Percentiles rank a stretch among this genome's conserved stretches.
Conservation (phyloP, 2,888 invertebrate genomes). For the Drosophila bunnanda region DNA sequence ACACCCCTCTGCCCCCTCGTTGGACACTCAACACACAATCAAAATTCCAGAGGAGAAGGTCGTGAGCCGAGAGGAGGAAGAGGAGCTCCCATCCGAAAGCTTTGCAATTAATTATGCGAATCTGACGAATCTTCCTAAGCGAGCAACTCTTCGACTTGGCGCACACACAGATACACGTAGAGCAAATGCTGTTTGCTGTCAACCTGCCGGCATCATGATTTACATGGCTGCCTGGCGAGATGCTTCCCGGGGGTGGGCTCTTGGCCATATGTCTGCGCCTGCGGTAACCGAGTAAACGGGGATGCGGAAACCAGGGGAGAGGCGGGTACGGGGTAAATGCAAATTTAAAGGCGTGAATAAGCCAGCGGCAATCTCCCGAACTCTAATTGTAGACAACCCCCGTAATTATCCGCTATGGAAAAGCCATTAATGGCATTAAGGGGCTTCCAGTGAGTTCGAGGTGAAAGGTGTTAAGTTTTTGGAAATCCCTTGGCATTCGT, state of each 20-base stretch:
- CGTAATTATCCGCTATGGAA: constrained; percentile 81
- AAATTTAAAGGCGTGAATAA: constrained; percentile 81
- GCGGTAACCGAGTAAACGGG: constrained; percentile 19
- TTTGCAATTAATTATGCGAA: constrained; percentile 83
- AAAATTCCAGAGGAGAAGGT: constrained; percentile 76
- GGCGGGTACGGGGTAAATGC: constrained; percentile 58
- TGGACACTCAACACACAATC: constrained; percentile 69
- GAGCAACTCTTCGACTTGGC: constrained; percentile 76
- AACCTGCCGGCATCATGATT: constrained; percentile 77
- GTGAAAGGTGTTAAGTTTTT: constrained; percentile 20
- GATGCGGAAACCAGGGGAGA: not conserved
- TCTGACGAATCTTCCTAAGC: constrained; percentile 81
- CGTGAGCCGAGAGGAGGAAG: constrained; percentile 58
- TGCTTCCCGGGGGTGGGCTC: constrained; percentile 21
- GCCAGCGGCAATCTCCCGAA: constrained; percentile 60
- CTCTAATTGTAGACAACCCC: constrained; percentile 76
- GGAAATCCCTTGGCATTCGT: constrained; percentile 1
- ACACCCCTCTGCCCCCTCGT: not conserved
- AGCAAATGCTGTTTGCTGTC: constrained; percentile 66
- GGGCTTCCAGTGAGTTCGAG: constrained; percentile 52
- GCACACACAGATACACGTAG: constrained; percentile 52
- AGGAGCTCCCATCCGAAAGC: constrained; percentile 59
- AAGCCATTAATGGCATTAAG: constrained; percentile 83
- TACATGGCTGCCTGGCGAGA: constrained; percentile 66
- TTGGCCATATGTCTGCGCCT: constrained; percentile 48